Evolutionary conservation across 2,113 vertebrate genomes (phyloP).

Genomic region (Lophotis ruficrista): DNA sequence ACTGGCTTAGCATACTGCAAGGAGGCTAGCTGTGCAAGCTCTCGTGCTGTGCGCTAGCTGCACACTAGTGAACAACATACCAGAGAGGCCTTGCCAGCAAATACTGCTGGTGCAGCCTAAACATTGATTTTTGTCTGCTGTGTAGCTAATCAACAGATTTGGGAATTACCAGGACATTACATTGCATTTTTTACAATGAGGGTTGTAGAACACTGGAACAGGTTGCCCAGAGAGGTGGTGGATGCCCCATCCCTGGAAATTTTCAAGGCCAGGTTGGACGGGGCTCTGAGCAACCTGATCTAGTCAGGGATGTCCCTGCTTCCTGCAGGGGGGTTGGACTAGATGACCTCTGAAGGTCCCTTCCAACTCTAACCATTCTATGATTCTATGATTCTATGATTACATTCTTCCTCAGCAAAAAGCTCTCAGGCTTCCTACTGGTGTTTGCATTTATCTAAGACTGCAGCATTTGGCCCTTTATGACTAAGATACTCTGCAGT

Average conservation of each 20-base stretch:
- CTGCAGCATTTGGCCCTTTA: background rate
- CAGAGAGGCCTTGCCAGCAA: background rate
- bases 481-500: background rate
- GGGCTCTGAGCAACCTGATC: too few relatives aligned
- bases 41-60: background rate
- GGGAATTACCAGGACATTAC: background rate
- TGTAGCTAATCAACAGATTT: background rate
- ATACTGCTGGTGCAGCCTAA: background rate
- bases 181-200: too few relatives aligned
- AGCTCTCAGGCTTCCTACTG: background rate
- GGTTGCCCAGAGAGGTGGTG: too few relatives aligned
- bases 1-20: background rate
- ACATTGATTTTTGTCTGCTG: background rate
- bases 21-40: background rate
- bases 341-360: too few relatives aligned
- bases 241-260: too few relatives aligned
- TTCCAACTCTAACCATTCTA: too few relatives aligned
- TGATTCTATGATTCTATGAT: too few relatives aligned
- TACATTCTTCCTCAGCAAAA: background rate
- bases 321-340: too few relatives aligned
- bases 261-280: too few relatives aligned
- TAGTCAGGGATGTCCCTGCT: too few relatives aligned
- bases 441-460: background rate
- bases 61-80: fast-evolving
- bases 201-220: too few relatives aligned